Base-by-base conservation (phyloP, 2,888 invertebrate species). In the Parnassius glacialis region DNA sequence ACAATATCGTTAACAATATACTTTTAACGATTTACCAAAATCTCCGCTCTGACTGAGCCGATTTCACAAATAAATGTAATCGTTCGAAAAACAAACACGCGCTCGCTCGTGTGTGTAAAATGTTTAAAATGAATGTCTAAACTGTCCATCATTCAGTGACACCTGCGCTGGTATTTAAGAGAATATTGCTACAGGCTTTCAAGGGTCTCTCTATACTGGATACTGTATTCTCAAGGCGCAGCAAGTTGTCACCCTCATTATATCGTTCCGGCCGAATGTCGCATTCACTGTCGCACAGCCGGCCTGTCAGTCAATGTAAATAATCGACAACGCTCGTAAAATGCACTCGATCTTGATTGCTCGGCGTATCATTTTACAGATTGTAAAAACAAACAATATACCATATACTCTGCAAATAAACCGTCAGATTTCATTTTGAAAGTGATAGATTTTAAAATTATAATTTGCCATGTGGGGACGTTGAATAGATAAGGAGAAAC, bases 171-270 rank as follows among this genome's bases (percentile, higher is more conserved):
- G 10, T 25, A 2, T 10, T 12, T 20, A 13, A 1, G 1, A 42
- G 1, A 54, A 55, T 62, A 50, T 25, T 50, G 12, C 11, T 58
- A 10, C 10, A 41, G 10, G 13, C 16, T 42, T 41, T 50, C 41
- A 45, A 12, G 43, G 62, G 11, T 59, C 62, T 52, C 3, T 5
- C 16, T 47, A 55, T 2, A 13, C 13, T 59, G 62, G 62, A 64
- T 50, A 57, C 7, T 58, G 50, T 62, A 53, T 55, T 62, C 70
- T 71, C 70, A 74, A 79, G 81, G 79, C 74, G 77, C 72, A 73
- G 72, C 73, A 68, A 73, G 74, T 78, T 74, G 77, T 75, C 76
- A 74, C 72, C 73, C 74, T 82, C 79, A 81, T 85, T 85, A 84
- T 81, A 76, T 69, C 72, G 82, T 83, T 82, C 76, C 79, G 75